phyloP scores from a whole-genome alignment of 1,140 invertebrate genomes.

The Stratiolaelaps scimitus region DNA sequence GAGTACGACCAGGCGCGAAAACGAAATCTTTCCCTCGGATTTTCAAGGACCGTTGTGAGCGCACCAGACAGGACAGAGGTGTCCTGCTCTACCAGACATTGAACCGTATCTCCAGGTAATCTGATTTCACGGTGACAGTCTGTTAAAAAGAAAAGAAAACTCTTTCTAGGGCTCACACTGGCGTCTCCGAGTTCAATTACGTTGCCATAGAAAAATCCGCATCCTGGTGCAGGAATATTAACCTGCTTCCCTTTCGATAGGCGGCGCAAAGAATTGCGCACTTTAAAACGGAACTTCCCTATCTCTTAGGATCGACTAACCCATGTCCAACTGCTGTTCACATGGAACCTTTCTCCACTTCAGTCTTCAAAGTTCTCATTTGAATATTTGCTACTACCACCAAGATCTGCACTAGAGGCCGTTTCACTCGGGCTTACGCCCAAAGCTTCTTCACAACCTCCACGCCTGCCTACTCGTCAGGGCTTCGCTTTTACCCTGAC shows the following conservation, averaged over 20 bases:
- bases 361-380: slow-evolving; percentile 54
- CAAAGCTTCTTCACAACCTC: neutral
- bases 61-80: neutral
- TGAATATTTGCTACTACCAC: slow-evolving; percentile 50
- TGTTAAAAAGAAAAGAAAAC: slow-evolving; percentile 13
- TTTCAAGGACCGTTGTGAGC: slow-evolving; percentile 3
- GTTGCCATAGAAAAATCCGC: slow-evolving; percentile 33
- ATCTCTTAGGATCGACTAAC: slow-evolving; percentile 57
- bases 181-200: neutral
- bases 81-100: neutral
- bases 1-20: slow-evolving; percentile 50
- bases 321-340: slow-evolving; percentile 77
- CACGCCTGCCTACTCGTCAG: neutral
- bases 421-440: slow-evolving; percentile 49
- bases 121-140: neutral
- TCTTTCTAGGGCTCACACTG: neutral
- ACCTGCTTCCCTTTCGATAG: slow-evolving; percentile 42
- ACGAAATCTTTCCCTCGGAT: slow-evolving; percentile 29
- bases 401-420: slow-evolving; percentile 69
- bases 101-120: neutral
- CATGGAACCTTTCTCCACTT: slow-evolving; percentile 71
- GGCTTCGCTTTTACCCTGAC: neutral
- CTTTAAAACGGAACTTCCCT: neutral
- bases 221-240: slow-evolving; percentile 46
- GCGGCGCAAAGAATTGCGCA: neutral